A percentile compares a stretch with the other conserved stretches of the same genome.
These are phyloP conservation scores for Aphodius sticticus DNA, from an alignment of 2,888 invertebrate genomes.

Conservation along the genomic window DNA sequence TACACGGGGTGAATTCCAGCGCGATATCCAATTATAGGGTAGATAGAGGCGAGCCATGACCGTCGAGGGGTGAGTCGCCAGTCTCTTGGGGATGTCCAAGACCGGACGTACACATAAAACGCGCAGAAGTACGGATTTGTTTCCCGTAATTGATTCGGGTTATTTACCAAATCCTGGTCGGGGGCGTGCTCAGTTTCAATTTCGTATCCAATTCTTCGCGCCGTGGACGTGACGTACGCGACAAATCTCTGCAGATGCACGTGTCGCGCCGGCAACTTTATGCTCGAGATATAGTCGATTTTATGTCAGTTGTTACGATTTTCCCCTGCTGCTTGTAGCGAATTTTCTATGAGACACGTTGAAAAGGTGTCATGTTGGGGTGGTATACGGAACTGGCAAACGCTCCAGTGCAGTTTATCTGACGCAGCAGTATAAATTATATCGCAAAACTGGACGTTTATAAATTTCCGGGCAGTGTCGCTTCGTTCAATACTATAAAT, in stretches of 20 bases:
- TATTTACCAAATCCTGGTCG: constrained; percentile 19
- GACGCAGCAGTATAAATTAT: neutral
- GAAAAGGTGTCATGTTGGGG: neutral
- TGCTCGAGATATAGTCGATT: neutral
- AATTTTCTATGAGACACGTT: neutral
- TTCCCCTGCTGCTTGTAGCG: neutral
- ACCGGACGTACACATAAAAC: constrained; percentile 8
- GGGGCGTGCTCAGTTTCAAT: neutral
- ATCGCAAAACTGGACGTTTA: neutral
- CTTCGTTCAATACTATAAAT: neutral
- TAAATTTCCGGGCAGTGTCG: neutral
- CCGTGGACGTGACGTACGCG: neutral
- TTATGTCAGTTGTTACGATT: constrained; percentile 6
- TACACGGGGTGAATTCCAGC: constrained; percentile 10
- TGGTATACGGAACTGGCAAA: neutral
- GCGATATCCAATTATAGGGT: constrained; percentile 20
- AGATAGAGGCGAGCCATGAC: constrained; percentile 16
- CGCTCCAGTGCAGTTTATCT: neutral
- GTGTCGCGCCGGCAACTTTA: neutral
- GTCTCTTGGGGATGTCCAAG: constrained; percentile 21
- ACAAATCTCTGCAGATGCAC: constrained; percentile 5
- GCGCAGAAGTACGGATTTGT: constrained; percentile 21
- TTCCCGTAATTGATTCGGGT: constrained; percentile 19
- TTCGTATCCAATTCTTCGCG: constrained; percentile 14
- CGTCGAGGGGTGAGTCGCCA: constrained; percentile 8